Evolutionary conservation across 2,113 vertebrate species (phyloP).

Genomic region (Xenus cinereus): DNA sequence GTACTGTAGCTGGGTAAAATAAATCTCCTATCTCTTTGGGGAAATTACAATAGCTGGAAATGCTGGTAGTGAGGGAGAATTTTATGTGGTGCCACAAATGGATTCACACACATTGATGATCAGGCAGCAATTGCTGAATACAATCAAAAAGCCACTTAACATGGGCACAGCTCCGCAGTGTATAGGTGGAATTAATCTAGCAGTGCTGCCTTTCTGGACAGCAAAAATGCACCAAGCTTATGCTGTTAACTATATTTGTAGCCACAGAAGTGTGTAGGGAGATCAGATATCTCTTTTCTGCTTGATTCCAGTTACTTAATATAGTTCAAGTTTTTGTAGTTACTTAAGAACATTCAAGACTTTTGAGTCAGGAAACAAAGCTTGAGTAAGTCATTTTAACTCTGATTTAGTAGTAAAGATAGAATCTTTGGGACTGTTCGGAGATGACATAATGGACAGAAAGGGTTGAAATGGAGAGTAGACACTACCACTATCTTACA

Average conservation of each 20-base stretch:
- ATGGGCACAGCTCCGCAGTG: not conserved
- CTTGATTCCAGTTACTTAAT: not conserved
- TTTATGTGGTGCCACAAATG: slow-evolving; percentile 7
- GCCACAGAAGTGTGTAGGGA: not conserved
- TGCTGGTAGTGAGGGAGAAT: not conserved
- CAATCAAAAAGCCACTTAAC: slow-evolving; percentile 7
- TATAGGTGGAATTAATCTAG: not conserved
- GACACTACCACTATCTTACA: not conserved
- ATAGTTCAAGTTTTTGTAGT: not conserved
- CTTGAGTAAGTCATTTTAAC: not conserved
- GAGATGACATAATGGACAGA: not conserved
- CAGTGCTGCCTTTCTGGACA: not conserved
- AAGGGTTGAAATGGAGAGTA: not conserved
- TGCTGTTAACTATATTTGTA: not conserved
- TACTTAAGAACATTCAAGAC: not conserved
- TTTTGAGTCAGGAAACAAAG: not conserved
- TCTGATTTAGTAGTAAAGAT: not conserved
- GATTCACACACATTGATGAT: not conserved
- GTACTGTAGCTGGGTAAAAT: not conserved
- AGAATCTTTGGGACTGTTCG: not conserved
- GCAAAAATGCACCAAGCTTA: not conserved
- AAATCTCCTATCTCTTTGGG: slow-evolving; percentile 33
- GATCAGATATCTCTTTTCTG: not conserved
- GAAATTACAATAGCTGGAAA: slow-evolving; percentile 27
- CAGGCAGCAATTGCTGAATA: slow-evolving; percentile 2